Evolutionary conservation across 2,888 invertebrate genomes (phyloP), one percentile per base, ranked within the genome.

Genomic region (Abrostola triplasia): DNA sequence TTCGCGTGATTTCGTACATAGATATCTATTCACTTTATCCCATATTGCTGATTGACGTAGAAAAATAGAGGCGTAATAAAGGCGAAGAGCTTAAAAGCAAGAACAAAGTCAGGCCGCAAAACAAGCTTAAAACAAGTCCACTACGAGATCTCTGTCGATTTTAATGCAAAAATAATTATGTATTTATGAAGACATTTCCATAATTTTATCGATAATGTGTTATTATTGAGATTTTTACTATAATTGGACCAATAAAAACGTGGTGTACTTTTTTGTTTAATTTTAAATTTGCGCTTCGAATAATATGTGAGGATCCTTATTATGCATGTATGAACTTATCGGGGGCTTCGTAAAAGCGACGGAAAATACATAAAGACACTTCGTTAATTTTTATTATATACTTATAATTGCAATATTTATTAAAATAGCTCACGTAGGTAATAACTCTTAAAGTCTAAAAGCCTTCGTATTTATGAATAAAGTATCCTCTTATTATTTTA

Each of bases 181-280:
- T 66, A 67, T 62, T 73, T 73, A 78, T 78, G 64, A 73, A 75
- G 78, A 75, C 59, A 54, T 77, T 75, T 66, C 64, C 65, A 79
- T 73, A 80, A 79, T 71, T 62, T 73, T 56, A 64, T 67, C 71
- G 67, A 80, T 71, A 70, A 70, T 73, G 73, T 72, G 62, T 64
- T 68, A 77, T 67, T 77, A 77, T 72, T 64, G 64, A 60, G 44
- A 66, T 69, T 73, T 76, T 80, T 63, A 76, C 61, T 60, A 72
- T 71, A 76, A 79, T 76, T 70, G 73, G 59, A 61, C 10, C 55
- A 57, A 65, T 65, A 48, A 70, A 64, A 59, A 40, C 42, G 37
- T 62, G 59, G 62, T 70, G 10, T 50, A 37, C 35, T 7, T 63
- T 63, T 71, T 59, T 59, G 58, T 54, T 63, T 38, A 56, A 50